Evolutionary conservation across 2,888 invertebrate genomes (phyloP).

Genomic region (Sinhomidia bicolor): DNA sequence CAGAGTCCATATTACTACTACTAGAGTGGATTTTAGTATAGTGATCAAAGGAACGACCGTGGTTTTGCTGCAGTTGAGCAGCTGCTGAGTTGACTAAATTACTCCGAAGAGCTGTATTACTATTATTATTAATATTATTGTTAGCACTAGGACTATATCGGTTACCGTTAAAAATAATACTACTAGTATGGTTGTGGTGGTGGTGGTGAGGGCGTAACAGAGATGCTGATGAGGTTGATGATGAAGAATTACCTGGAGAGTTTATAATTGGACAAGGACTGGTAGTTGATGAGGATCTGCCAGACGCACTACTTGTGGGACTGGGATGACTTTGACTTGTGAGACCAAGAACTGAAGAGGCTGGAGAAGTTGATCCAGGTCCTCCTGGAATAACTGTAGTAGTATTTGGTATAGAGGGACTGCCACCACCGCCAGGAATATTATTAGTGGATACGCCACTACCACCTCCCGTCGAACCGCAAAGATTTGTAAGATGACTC

Average conservation of each 20-base stretch:
- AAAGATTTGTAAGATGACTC: conserved; percentile 66
- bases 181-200: no score
- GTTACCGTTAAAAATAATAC: conserved; percentile 41
- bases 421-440: conserved; percentile 56
- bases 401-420: conserved; percentile 48
- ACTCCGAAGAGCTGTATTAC: conserved; percentile 50
- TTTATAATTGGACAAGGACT: conserved; percentile 72
- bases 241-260: conserved; percentile 73
- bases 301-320: conserved; percentile 66
- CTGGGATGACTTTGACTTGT: conserved; percentile 73
- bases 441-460: conserved; percentile 47
- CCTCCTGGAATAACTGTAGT: conserved; percentile 48
- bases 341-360: conserved; percentile 61
- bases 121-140: conserved; percentile 30
- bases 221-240: conserved; percentile 72
- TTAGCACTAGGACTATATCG: conserved; percentile 60
- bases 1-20: conserved; percentile 60
- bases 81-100: conserved; percentile 63
- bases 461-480: conserved; percentile 55
- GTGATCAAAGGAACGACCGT: conserved; percentile 75
- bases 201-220: conserved; percentile 57
- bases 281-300: conserved; percentile 70
- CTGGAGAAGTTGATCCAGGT: conserved; percentile 58
- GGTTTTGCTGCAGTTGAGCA: conserved; percentile 60
- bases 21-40: conserved; percentile 60